Conservation (phyloP, 2,888 invertebrate genomes). For the Molorchus minor region DNA sequence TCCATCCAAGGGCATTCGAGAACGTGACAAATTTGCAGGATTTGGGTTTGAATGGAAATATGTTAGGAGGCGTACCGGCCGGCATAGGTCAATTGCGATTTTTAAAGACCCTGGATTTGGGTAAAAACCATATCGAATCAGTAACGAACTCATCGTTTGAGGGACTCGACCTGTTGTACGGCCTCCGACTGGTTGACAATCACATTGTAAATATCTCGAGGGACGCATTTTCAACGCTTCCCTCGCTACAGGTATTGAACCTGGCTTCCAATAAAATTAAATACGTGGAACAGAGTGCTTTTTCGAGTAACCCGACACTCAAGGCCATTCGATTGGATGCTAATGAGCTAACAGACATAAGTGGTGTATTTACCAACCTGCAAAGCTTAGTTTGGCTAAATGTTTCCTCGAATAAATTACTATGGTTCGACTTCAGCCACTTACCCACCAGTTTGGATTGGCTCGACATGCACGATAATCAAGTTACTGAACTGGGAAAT, state of each 20-base stretch:
- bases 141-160: conserved; percentile 77
- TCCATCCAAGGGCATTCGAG: conserved; percentile 77
- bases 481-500: conserved; percentile 78
- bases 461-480: conserved; percentile 84
- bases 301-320: conserved; percentile 76
- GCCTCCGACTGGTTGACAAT: conserved; percentile 82
- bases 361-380: conserved; percentile 78
- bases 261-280: conserved; percentile 81
- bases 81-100: conserved; percentile 75
- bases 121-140: conserved; percentile 80
- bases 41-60: conserved; percentile 78
- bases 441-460: conserved; percentile 79
- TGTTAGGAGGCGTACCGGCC: conserved; percentile 74
- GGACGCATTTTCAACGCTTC: conserved; percentile 76
- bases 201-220: conserved; percentile 79
- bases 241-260: conserved; percentile 80
- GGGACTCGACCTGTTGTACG: conserved; percentile 78
- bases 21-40: conserved; percentile 83
- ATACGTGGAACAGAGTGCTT: conserved; percentile 80
- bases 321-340: conserved; percentile 81
- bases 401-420: conserved; percentile 80
- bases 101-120: conserved; percentile 81
- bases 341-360: conserved; percentile 80
- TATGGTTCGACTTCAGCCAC: conserved; percentile 84
- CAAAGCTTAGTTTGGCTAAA: conserved; percentile 82